Conservation (phyloP, 2,113 vertebrate genomes). For the Hypomesus transpacificus region DNA sequence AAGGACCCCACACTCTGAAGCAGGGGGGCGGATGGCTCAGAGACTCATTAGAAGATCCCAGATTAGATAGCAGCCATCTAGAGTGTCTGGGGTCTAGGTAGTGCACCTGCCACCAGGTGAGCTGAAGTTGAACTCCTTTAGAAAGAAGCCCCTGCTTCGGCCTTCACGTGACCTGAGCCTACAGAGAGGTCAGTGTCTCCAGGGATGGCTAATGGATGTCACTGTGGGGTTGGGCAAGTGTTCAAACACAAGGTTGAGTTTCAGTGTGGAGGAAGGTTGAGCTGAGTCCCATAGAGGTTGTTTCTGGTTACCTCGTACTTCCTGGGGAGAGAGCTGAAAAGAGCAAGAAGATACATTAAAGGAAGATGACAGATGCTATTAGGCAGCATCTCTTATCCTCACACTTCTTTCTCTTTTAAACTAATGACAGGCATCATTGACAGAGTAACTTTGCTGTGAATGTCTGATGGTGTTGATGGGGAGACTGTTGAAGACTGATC, state of each 20-base stretch:
- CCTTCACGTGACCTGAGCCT: conserved; percentile 40
- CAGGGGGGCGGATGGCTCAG: conserved; percentile 47
- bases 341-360: background rate
- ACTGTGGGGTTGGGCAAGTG: conserved; percentile 8
- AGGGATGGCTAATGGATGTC: conserved; percentile 60
- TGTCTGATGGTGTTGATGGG: background rate
- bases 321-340: background rate
- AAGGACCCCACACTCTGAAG: conserved; percentile 46
- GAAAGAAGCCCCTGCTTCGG: conserved; percentile 3
- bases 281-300: background rate
- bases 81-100: conserved; percentile 49
- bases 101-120: conserved; percentile 70
- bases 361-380: background rate
- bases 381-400: background rate
- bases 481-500: background rate
- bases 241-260: conserved; percentile 15
- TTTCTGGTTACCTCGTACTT: background rate
- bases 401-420: background rate
- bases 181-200: conserved; percentile 31
- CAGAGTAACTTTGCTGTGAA: background rate
- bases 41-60: conserved; percentile 73
- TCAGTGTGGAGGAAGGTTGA: background rate
- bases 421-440: background rate
- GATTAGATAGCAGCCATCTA: conserved; percentile 66
- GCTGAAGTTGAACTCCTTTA: conserved; percentile 10